phyloP scores from a whole-genome alignment of 2,113 vertebrate species.

The Sapajus apella region DNA sequence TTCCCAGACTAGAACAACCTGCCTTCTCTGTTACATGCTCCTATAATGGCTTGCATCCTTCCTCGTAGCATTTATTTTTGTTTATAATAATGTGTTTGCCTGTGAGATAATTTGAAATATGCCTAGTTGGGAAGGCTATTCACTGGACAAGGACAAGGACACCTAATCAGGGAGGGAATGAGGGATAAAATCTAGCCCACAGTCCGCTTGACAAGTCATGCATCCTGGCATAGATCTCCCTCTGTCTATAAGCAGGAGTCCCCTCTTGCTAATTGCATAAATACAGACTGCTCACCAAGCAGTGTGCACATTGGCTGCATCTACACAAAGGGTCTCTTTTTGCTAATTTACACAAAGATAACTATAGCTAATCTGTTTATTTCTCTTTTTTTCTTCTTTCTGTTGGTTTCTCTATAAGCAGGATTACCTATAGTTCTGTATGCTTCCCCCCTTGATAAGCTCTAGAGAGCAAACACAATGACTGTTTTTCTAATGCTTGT shows the following conservation, averaged over 20 bases:
- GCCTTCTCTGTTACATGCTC: neutral
- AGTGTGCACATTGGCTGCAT: neutral
- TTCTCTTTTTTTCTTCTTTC: no score
- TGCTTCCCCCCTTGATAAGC: neutral
- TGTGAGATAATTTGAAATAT: neutral
- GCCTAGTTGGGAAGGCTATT: rapidly evolving
- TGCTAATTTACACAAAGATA: neutral
- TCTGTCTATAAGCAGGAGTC: neutral
- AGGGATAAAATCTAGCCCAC: neutral
- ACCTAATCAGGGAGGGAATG: neutral
- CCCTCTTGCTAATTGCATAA: neutral
- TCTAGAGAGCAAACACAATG: neutral
- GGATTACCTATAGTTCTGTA: neutral
- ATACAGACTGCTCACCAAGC: neutral
- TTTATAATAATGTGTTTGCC: neutral
- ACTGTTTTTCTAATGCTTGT: neutral
- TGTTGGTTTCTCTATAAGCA: no score
- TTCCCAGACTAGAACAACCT: neutral
- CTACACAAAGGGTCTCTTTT: neutral
- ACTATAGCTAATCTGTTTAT: neutral
- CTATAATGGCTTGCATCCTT: neutral
- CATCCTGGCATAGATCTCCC: neutral
- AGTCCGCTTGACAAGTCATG: neutral
- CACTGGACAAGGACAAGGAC: neutral
- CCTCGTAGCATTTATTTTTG: neutral